Evolutionary conservation across 2,888 invertebrate genomes (phyloP).

Genomic region (Apotomis turbidana): DNA sequence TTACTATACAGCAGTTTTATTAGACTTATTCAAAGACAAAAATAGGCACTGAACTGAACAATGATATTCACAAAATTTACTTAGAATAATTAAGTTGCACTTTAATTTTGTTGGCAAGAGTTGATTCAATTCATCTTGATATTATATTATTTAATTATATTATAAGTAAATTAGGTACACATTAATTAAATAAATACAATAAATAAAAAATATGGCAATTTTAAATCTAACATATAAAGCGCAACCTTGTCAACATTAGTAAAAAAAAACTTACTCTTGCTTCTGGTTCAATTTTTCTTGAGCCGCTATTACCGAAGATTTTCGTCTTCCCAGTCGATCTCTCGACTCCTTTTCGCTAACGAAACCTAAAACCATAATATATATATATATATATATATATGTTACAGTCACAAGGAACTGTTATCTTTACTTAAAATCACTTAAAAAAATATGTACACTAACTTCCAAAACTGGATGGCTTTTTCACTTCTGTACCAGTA

Average conservation of each 20-base stretch:
- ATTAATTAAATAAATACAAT: neutral
- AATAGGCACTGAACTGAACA: no score
- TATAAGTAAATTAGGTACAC: no score
- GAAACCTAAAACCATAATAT: conserved; percentile 62
- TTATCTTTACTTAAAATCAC: conserved; percentile 20
- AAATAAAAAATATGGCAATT: neutral
- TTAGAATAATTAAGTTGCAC: no score
- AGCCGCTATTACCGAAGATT: conserved; percentile 71
- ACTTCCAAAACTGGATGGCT: conserved; percentile 81
- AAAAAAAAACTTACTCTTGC: conserved; percentile 73
- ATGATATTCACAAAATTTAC: no score
- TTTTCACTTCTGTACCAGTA: conserved; percentile 72
- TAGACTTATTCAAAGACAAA: no score
- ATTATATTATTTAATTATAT: no score
- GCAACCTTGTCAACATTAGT: conserved; percentile 41
- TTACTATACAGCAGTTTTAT: conserved; percentile 14
- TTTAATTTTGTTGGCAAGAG: no score
- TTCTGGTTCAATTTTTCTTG: conserved; percentile 72
- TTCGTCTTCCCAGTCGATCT: conserved; percentile 77
- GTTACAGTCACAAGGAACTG: neutral
- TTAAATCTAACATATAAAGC: neutral
- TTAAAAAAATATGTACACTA: conserved; percentile 45
- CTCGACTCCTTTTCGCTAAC: conserved; percentile 75
- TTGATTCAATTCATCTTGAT: no score
- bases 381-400: conserved; percentile 10